Evolutionary conservation across 2,113 vertebrate genomes (phyloP).

Genomic region (Lamprologus sp.): DNA sequence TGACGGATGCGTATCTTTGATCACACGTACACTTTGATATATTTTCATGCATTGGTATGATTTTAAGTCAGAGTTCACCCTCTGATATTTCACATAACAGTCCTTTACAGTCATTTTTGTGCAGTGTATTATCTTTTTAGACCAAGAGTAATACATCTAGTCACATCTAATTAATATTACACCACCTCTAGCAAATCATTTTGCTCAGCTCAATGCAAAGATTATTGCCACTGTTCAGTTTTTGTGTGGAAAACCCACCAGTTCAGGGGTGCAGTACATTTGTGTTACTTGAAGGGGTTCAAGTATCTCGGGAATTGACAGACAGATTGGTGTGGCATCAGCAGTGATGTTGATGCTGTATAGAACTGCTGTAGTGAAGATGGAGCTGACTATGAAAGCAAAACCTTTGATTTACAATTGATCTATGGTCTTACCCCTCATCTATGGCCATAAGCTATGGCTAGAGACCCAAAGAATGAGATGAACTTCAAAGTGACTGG

Average conservation of each 20-base stretch:
- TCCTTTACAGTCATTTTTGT: not conserved
- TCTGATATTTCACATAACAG: not conserved
- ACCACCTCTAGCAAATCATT: not conserved
- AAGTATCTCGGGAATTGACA: not conserved
- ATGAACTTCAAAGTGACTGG: not conserved
- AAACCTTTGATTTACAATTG: not conserved
- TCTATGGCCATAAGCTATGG: not conserved
- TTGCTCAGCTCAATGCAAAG: not conserved
- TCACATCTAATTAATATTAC: not conserved
- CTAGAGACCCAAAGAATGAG: not conserved
- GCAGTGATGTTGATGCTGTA: not conserved
- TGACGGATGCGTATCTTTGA: not conserved
- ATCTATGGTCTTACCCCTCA: not conserved
- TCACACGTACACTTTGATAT: not conserved
- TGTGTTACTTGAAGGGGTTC: not conserved
- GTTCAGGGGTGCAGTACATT: not conserved
- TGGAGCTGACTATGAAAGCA: not conserved
- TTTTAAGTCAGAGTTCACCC: not conserved
- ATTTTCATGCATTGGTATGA: not conserved
- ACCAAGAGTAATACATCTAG: not conserved
- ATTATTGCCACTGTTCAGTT: not conserved
- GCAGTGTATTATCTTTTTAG: not conserved
- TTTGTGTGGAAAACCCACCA: not conserved
- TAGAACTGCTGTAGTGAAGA: not conserved
- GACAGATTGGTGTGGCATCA: not conserved